Evolutionary conservation across 1,140 invertebrate species (phyloP).

Genomic region (Galleria mellonella): DNA sequence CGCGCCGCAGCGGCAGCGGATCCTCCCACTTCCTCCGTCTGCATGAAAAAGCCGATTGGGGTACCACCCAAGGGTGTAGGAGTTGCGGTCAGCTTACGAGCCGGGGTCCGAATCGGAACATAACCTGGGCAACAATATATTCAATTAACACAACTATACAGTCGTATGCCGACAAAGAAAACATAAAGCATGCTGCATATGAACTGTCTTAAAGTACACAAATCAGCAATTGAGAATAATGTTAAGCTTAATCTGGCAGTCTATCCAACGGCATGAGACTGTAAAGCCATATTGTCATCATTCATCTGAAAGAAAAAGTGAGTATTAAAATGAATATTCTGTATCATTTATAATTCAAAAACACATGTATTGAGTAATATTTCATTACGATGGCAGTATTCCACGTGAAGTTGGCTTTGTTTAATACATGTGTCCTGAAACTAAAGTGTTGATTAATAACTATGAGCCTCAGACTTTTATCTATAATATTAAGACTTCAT

Average conservation of each 20-base stretch:
- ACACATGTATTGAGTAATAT: conserved; percentile 46
- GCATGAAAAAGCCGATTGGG: conserved; percentile 97
- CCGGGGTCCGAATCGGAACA: conserved; percentile 97
- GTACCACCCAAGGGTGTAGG: conserved; percentile 97
- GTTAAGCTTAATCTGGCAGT: conserved; percentile 41
- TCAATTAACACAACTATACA: conserved; percentile 14
- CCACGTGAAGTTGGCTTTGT: conserved; percentile 32
- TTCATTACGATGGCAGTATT: conserved; percentile 24
- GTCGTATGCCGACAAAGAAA: conserved; percentile 11
- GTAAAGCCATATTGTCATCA: conserved; percentile 58
- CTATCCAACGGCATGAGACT: conserved; percentile 53
- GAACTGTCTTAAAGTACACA: conserved; percentile 10
- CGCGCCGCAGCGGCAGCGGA: conserved; percentile 84
- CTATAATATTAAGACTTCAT: conserved; percentile 1
- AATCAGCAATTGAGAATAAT: conserved; percentile 26
- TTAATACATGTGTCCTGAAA: conserved; percentile 71
- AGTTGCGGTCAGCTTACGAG: conserved; percentile 96
- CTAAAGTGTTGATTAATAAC: conserved; percentile 61
- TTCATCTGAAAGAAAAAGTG: conserved; percentile 71
- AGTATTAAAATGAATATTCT: conserved; percentile 43
- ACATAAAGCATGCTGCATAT: conserved; percentile 8
- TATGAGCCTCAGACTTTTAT: conserved; percentile 25
- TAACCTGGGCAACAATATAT: conserved; percentile 80
- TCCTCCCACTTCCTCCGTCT: conserved; percentile 86
- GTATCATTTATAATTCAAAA: conserved; percentile 30